Evolutionary conservation across 2,888 invertebrate species (phyloP), one percentile per base, ranked within the genome.

Genomic region (Maniola hyperantus): DNA sequence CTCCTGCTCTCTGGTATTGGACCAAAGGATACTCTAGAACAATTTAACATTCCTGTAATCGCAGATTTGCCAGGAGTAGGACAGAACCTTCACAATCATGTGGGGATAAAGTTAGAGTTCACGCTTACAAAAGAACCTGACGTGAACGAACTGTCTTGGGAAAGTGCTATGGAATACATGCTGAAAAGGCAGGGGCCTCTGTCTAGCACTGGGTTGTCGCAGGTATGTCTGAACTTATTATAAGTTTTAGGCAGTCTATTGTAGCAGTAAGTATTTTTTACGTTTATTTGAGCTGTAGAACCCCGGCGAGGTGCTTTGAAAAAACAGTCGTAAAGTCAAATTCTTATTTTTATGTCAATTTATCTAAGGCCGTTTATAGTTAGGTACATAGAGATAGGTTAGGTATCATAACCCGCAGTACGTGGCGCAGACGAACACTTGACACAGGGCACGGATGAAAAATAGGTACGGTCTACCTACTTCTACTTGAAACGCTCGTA

Each of bases 41-140:
- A 90, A 65, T 93, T 94, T 66, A 93, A 94, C 64, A 93, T 96
- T 36, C 93, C 93, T 6, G 90, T 94, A 10, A 87, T 94, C 34
- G 93, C 93, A 69, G 93, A 95, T 70, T 83, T 95, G 20, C 95
- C 95, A 0, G 95, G 95, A 0, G 95, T 96, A 0, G 95, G 96
- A 0, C 93, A 94, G 76, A 96, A 95, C 77, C 83, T 96, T 0
- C 95, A 95, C 67, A 95, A 95, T 78, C 95, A 96, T 74, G 94
- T 95, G 0, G 94, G 95, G 0, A 94, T 94, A 42, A 88, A 87
- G 6, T 71, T 95, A 8, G 88, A 91, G n/a, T 95, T 93, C 76
- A 87, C 88, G 0, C 82, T 95, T 74, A 87, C 80, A 5, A 90
- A 93, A 64, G 88, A 92, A 51, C 89, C 92, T 0, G 92, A 93